Base-by-base conservation (phyloP, 2,113 vertebrate genomes). In the Ondatra zibethicus region DNA sequence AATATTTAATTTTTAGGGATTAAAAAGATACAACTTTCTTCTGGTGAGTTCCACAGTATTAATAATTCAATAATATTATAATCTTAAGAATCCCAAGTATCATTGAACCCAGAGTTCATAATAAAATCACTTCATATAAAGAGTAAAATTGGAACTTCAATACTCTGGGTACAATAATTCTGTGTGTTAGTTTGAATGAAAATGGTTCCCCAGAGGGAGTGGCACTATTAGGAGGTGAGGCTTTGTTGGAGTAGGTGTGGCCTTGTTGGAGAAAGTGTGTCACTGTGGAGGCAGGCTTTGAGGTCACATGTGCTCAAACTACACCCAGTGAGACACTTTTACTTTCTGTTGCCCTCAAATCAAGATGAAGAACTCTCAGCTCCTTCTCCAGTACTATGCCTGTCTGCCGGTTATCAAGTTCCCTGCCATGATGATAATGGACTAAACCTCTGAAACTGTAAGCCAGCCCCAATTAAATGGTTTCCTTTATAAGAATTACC, bases 41-140 rank as follows among this genome's bases (percentile, higher is more conserved):
- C 47, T 14, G 95, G 66, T 92, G n/a, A 81, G 27, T 90, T 90
- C 39, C 55, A 87, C 55, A 70, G 82, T 82, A 75, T 89, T 89
- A 89, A 96, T 25, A 95, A 36, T 86, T 95, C n/a, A 88, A 84
- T 72, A 88, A 85, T 78, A 86, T 81, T 86, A 89, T 33, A 66
- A 96, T 25, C 92, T 92, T 66, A 92, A 87, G n/a, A 95, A 45
- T n/a, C 7, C 13, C 36, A 92, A 92, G 61, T 92, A 88, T 76
- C 63, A 73, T 10, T 29, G 42, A 95, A n/a, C 42, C 16, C 80
- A 50, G 81, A 92, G 73, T 42, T 90, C 76, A 80, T 94, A 47
- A 63, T 66, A 77, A 72, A 88, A 6, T 82, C 39, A 90, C n/a
- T 90, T 86, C 14, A 73, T 76, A 16, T 78, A 13, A 96, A 95